phyloP scores from a whole-genome alignment of 2,888 invertebrate species.

The Bugula neritina region DNA sequence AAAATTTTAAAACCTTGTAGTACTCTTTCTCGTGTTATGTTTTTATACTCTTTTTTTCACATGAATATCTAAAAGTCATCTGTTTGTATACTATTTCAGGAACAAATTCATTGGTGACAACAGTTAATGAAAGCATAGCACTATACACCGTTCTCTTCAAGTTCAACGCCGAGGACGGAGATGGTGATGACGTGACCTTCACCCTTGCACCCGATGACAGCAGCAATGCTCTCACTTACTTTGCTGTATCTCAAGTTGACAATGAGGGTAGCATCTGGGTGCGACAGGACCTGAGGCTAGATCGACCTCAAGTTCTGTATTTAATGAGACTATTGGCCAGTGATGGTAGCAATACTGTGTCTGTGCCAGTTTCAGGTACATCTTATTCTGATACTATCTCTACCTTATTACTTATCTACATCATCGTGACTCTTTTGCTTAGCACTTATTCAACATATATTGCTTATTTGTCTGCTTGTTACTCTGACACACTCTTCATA shows the following conservation, averaged over 20 bases:
- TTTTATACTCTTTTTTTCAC: too few relatives aligned
- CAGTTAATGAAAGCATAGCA: conserved; percentile 9
- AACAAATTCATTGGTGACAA: background rate
- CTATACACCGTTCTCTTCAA: conserved; percentile 13
- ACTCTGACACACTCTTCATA: background rate
- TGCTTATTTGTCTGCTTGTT: background rate
- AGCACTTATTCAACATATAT: background rate
- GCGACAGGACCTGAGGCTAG: conserved; percentile 5
- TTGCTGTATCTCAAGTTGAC: background rate
- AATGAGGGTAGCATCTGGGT: conserved; percentile 1
- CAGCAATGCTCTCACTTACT: conserved; percentile 11
- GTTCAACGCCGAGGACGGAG: conserved; percentile 11
- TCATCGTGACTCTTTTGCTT: background rate
- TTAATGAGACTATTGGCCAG: background rate
- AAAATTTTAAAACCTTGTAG: too few relatives aligned
- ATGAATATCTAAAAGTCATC: too few relatives aligned
- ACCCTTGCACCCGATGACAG: background rate
- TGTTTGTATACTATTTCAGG: background rate
- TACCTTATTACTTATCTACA: background rate
- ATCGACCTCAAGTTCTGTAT: background rate
- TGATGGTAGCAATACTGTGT: conserved; percentile 5
- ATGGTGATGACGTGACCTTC: conserved; percentile 18
- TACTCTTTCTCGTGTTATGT: too few relatives aligned
- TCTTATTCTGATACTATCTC: background rate
- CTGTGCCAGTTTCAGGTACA: conserved; percentile 2